These are phyloP conservation scores for Erpetoichthys calabaricus DNA, from an alignment of 2,797 vertebrate genomes.

Conservation along the genomic window DNA sequence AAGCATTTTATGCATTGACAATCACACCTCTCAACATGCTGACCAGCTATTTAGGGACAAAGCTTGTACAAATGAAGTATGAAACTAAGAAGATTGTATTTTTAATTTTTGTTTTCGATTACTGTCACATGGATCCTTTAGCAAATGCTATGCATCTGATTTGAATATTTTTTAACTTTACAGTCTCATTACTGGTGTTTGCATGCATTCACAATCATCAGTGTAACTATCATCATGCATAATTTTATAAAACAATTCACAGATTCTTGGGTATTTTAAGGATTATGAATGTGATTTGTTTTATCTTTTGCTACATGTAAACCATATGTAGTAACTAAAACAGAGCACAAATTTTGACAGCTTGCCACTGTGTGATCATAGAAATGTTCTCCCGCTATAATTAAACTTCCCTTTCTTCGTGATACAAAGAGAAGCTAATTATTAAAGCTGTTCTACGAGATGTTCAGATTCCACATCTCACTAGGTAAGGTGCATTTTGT, in stretches of 20 bases:
- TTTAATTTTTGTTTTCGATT: slow-evolving; percentile 36
- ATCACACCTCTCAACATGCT: slow-evolving; percentile 35
- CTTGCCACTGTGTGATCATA: slow-evolving; percentile 20
- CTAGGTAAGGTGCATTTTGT: not conserved
- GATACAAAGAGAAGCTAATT: slow-evolving; percentile 21
- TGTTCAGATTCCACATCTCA: not conserved
- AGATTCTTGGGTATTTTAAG: slow-evolving; percentile 33
- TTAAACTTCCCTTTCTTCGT: slow-evolving; percentile 34
- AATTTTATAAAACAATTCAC: slow-evolving; percentile 21
- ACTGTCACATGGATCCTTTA: slow-evolving; percentile 44
- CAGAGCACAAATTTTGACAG: slow-evolving; percentile 23
- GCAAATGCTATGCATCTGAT: slow-evolving; percentile 34
- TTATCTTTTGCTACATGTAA: slow-evolving; percentile 43
- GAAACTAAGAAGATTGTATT: slow-evolving; percentile 45
- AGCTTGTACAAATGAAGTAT: slow-evolving; percentile 22
- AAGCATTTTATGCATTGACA: slow-evolving; percentile 42
- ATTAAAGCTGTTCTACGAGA: slow-evolving; percentile 21
- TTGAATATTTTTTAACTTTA: slow-evolving; percentile 28
- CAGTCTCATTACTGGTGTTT: slow-evolving; percentile 41
- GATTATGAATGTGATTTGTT: slow-evolving; percentile 39
- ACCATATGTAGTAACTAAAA: slow-evolving; percentile 25
- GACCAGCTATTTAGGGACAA: slow-evolving; percentile 37
- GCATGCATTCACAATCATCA: slow-evolving; percentile 38
- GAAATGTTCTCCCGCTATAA: slow-evolving; percentile 32
- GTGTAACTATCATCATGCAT: slow-evolving; percentile 41